phyloP scores from a whole-genome alignment of 2,797 vertebrate genomes.

The Spatula clypeata region DNA sequence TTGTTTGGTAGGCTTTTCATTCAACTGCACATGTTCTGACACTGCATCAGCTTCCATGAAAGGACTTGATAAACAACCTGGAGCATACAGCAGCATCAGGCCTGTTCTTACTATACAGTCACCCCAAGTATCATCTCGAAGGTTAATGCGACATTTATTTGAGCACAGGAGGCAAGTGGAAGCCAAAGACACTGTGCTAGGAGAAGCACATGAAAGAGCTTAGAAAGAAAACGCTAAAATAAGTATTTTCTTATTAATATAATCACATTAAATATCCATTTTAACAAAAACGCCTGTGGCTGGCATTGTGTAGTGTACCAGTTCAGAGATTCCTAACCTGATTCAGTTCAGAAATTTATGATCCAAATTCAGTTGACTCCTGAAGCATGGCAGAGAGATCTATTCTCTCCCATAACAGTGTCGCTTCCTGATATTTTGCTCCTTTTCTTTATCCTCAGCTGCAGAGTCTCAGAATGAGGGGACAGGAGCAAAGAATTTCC shows the following conservation, averaged over 20 bases:
- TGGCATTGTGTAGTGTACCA: not conserved
- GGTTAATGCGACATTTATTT: not conserved
- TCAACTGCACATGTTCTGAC: not conserved
- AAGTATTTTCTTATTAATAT: not conserved
- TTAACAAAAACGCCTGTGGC: not conserved
- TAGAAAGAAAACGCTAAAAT: not conserved
- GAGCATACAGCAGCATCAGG: not conserved
- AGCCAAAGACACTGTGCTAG: not conserved
- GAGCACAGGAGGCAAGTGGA: not conserved
- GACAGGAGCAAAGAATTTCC: not conserved
- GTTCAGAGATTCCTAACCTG: not conserved
- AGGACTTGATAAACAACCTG: not conserved
- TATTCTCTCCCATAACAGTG: not conserved
- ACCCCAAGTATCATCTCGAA: not conserved
- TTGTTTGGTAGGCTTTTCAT: not conserved
- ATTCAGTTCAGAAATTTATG: not conserved
- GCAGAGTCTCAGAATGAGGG: not conserved
- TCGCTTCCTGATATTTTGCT: not conserved
- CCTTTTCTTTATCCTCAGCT: not conserved
- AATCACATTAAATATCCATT: not conserved
- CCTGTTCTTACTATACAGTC: not conserved
- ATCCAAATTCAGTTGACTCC: not conserved
- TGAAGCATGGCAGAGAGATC: not conserved
- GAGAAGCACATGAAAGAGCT: not conserved
- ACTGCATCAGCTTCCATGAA: not conserved